Percentiles rank a stretch among this genome's conserved stretches.
These are phyloP conservation scores for Varecia variegata DNA, from an alignment of 2,797 vertebrate species.

Conservation along the genomic window DNA sequence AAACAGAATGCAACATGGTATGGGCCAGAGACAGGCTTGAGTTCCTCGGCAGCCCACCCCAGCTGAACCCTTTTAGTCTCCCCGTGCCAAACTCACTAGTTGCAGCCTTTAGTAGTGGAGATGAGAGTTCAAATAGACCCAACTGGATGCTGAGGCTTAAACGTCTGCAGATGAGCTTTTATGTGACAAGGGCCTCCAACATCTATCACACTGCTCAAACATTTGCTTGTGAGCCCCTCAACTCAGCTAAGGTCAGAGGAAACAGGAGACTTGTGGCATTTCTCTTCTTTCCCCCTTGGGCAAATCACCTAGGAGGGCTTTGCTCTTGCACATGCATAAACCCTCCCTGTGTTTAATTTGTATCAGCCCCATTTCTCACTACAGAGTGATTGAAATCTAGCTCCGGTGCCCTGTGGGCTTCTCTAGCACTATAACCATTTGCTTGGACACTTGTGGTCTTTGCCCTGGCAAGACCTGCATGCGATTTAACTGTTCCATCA, in stretches of 20 bases:
- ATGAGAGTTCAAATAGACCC: not conserved
- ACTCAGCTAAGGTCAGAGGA: slow-evolving; percentile 3
- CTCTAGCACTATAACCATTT: not conserved
- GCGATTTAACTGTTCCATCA: not conserved
- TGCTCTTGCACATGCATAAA: not conserved
- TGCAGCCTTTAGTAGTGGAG: not conserved
- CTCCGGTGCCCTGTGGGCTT: not conserved
- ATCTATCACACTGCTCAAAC: not conserved
- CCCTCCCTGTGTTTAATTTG: not conserved
- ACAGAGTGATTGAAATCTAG: not conserved
- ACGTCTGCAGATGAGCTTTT: not conserved
- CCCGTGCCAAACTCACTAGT: not conserved
- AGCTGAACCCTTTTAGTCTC: not conserved
- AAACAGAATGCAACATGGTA: slow-evolving; percentile 74
- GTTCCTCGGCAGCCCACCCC: not conserved
- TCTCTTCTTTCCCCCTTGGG: not conserved
- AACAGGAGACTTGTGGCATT: not conserved
- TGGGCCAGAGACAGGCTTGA: not conserved
- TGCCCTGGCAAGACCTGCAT: not conserved
- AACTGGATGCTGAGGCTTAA: not conserved
- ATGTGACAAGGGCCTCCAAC: not conserved
- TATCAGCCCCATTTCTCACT: not conserved
- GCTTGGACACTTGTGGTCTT: not conserved
- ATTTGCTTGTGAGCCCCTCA: not conserved
- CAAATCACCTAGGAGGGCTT: not conserved